phyloP scores from a whole-genome alignment of 30 jellyfish, hydroid and myxozoan species.

The Aurelia aurita complex sp. Pacific region DNA sequence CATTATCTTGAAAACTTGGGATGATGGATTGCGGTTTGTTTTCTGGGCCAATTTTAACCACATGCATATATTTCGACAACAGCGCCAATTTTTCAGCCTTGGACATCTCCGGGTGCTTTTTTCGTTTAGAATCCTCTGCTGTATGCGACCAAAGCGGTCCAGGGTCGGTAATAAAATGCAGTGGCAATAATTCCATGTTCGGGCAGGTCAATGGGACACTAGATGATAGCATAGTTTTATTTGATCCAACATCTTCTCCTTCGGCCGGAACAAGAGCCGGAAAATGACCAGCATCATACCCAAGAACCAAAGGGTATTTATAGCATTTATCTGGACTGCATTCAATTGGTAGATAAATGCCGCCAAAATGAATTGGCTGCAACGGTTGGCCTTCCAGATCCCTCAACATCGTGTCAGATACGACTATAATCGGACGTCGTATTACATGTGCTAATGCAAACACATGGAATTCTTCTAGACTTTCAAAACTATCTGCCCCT shows the following conservation, averaged over 20 bases:
- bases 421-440: slow-evolving; percentile 86
- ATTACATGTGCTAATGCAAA: slow-evolving; percentile 82
- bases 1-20: slow-evolving; percentile 20
- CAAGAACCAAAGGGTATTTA: slow-evolving; percentile 87
- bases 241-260: slow-evolving; percentile 69
- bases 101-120: slow-evolving; percentile 45
- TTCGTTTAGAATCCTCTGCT: slow-evolving; percentile 65
- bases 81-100: slow-evolving; percentile 44
- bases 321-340: slow-evolving; percentile 58
- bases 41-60: slow-evolving; percentile 48
- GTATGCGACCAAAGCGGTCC: slow-evolving; percentile 66
- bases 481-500: slow-evolving; percentile 72
- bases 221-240: slow-evolving; percentile 43
- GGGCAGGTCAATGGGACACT: slow-evolving; percentile 65
- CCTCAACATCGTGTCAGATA: slow-evolving; percentile 83
- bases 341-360: slow-evolving; percentile 85
- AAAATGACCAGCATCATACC: slow-evolving; percentile 92
- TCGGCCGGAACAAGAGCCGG: slow-evolving; percentile 95
- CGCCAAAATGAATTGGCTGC: slow-evolving; percentile 90
- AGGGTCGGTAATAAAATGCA: slow-evolving; percentile 79
- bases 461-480: slow-evolving; percentile 90
- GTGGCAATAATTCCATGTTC: slow-evolving; percentile 44
- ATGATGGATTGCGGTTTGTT: slow-evolving; percentile 11
- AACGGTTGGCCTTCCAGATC: slow-evolving; percentile 79
- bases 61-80: slow-evolving; percentile 62